phyloP scores from a whole-genome alignment of 2,888 invertebrate species.

The Cheilosia variabilis region DNA sequence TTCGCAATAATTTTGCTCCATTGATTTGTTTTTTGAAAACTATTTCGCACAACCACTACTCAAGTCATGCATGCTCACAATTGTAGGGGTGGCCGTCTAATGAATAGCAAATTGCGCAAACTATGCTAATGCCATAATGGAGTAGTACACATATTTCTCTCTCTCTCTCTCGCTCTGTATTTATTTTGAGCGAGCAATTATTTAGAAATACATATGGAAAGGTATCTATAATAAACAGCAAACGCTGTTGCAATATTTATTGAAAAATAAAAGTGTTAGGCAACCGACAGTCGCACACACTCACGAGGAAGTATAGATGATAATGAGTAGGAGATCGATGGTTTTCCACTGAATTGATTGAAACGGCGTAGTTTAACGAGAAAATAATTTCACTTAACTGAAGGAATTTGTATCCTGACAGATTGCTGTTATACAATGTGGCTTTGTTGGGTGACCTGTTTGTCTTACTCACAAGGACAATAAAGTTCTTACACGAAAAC shows the following conservation, averaged over 20 bases:
- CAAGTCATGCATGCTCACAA: slow-evolving; percentile 24
- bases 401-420: not conserved
- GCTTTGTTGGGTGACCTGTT: not conserved
- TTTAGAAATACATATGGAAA: not conserved
- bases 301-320: not conserved
- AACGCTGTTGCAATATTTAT: slow-evolving; percentile 6
- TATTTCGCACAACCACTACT: slow-evolving; percentile 2
- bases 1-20: slow-evolving; percentile 37
- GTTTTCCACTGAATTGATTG: slow-evolving; percentile 6
- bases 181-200: not conserved
- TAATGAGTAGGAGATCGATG: slow-evolving; percentile 16
- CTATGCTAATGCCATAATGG: slow-evolving; percentile 40
- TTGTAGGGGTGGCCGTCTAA: slow-evolving; percentile 31
- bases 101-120: slow-evolving; percentile 35
- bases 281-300: not conserved
- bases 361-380: not conserved
- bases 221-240: slow-evolving; percentile 1
- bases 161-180: not conserved
- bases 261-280: slow-evolving; percentile 19
- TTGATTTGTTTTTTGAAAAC: slow-evolving; percentile 36
- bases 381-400: not conserved
- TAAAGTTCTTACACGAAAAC: not conserved
- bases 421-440: not conserved
- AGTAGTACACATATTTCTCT: slow-evolving; percentile 6
- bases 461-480: not conserved